Conservation (phyloP, 2,888 invertebrate species). For the Sericinus montela region DNA sequence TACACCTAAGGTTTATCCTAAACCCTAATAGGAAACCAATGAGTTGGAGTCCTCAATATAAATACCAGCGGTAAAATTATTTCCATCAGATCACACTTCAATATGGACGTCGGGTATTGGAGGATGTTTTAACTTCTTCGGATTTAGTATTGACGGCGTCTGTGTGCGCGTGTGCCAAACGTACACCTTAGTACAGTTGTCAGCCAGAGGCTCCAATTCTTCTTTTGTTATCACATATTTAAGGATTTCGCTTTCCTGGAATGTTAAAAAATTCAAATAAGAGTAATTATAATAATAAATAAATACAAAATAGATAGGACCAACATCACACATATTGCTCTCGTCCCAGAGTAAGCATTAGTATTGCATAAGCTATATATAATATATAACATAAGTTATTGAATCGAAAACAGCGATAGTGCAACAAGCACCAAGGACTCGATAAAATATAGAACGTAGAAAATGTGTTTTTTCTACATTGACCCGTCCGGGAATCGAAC, state of each 20-base stretch:
- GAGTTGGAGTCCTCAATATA: not conserved
- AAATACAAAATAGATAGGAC: too few species aligned
- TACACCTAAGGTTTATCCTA: not conserved
- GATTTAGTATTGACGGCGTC: constrained; percentile 85
- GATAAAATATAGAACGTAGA: too few species aligned
- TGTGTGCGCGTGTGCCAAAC: constrained; percentile 99
- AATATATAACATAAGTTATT: too few species aligned
- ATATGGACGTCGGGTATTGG: constrained; percentile 59
- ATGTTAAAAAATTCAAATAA: constrained; percentile 28
- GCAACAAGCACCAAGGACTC: too few species aligned
- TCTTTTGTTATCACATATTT: constrained; percentile 84
- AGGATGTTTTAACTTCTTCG: constrained; percentile 79
- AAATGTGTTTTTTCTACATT: too few species aligned
- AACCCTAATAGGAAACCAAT: not conserved
- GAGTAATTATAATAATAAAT: too few species aligned
- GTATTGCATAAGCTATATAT: too few species aligned
- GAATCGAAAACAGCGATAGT: too few species aligned
- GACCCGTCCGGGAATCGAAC: too few species aligned
- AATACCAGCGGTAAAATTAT: not conserved
- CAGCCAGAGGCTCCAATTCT: constrained; percentile 94
- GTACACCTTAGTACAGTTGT: constrained; percentile 94
- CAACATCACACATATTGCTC: too few species aligned
- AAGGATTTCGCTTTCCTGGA: constrained; percentile 88
- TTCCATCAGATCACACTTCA: constrained; percentile 48
- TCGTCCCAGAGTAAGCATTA: too few species aligned